Percentiles rank a stretch among this genome's conserved stretches.
These are phyloP conservation scores for Nemotelus nigrinus DNA, from an alignment of 2,888 invertebrate species.

Conservation along the genomic window DNA sequence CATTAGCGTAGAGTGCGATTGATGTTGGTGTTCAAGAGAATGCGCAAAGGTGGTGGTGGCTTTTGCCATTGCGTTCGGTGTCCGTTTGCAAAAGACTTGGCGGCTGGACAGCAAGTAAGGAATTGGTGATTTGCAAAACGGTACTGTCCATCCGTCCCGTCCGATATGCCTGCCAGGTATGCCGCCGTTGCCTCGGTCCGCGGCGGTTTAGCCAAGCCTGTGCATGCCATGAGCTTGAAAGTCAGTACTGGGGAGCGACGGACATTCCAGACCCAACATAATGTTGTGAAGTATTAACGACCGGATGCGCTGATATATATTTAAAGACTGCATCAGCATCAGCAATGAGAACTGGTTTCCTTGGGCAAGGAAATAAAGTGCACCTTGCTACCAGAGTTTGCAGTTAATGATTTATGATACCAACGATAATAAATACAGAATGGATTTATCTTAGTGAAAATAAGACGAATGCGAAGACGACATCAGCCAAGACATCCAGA, in stretches of 20 bases:
- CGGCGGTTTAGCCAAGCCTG: neutral
- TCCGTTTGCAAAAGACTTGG: conserved; percentile 14
- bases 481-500: conserved; percentile 22
- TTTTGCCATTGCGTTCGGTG: conserved; percentile 18
- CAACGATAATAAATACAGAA: conserved; percentile 56
- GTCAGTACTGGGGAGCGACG: conserved; percentile 19
- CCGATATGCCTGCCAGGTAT: conserved; percentile 44
- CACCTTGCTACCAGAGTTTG: conserved; percentile 56
- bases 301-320: conserved; percentile 52
- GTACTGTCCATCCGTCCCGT: conserved; percentile 48
- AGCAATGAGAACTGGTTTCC: conserved; percentile 45
- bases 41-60: conserved; percentile 39
- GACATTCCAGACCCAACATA: conserved; percentile 50
- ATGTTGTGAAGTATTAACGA: conserved; percentile 52
- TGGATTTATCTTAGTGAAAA: conserved; percentile 51
- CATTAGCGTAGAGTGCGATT: conserved; percentile 25
- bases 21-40: conserved; percentile 39
- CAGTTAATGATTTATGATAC: conserved; percentile 57
- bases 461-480: conserved; percentile 42
- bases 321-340: conserved; percentile 47
- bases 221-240: neutral
- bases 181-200: conserved; percentile 7
- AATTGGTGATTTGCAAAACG: conserved; percentile 51
- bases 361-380: conserved; percentile 54
- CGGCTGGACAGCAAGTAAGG: conserved; percentile 11